Conservation (phyloP, 2,113 vertebrate species). For the Penelope pileata region DNA sequence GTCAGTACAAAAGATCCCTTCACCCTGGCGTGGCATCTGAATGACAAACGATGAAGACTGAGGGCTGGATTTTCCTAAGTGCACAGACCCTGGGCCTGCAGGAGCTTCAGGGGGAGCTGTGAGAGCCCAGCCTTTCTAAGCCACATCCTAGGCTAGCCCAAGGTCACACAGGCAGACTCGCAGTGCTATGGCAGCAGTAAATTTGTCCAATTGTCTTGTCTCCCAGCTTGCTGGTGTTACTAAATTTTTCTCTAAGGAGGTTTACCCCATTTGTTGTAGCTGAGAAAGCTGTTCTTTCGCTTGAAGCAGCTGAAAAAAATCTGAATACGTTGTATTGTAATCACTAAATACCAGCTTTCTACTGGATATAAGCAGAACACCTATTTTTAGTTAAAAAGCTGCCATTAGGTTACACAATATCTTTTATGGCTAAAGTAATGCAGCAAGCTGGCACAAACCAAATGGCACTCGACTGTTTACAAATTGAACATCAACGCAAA, state of each 20-base stretch:
- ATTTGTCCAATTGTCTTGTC: conserved; percentile 40
- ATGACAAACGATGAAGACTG: neutral
- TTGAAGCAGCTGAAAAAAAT: conserved; percentile 38
- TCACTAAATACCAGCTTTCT: conserved; percentile 49
- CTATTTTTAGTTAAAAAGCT: conserved; percentile 65
- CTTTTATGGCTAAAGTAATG: conserved; percentile 58
- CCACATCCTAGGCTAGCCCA: neutral
- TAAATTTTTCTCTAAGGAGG: conserved; percentile 55
- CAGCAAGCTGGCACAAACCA: conserved; percentile 58
- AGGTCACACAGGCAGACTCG: neutral
- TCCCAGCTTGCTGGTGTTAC: neutral
- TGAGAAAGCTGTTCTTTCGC: conserved; percentile 39
- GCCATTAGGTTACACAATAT: conserved; percentile 39
- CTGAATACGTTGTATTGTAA: conserved; percentile 27
- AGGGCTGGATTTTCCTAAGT: conserved; percentile 6
- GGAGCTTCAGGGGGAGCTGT: neutral
- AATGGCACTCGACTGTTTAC: conserved; percentile 53
- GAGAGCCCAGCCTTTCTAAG: neutral
- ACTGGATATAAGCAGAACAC: conserved; percentile 35
- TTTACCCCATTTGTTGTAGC: conserved; percentile 14
- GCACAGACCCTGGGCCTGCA: neutral
- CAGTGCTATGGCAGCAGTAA: conserved; percentile 1
- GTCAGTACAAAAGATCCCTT: neutral
- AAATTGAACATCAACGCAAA: conserved; percentile 55
- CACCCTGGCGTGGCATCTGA: neutral